Base-by-base conservation (phyloP, 2,113 vertebrate genomes). In the Limnothrissa miodon region DNA sequence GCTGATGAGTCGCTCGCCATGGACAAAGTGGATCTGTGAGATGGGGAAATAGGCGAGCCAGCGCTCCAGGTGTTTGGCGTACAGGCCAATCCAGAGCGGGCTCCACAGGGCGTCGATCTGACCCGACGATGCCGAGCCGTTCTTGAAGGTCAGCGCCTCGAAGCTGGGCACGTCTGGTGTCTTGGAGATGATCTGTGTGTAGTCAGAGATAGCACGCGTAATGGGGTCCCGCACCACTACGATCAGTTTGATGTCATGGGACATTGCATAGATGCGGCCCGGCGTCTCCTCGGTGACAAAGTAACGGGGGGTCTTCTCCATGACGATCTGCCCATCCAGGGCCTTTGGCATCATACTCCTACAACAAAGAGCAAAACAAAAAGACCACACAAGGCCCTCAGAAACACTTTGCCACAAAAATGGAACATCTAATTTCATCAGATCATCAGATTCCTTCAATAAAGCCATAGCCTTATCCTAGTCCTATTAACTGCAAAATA, bases 271-370 rank as follows among this genome's bases (percentile, higher is more conserved):
- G 82, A 95, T 93, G 4, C 95, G 89, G 4, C 90, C 91, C 1
- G 95, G 94, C 0, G 95, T 93, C 86, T 95, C 95, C 29, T 92
- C 86, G 0, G 92, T 93, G 11, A 95, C 93, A 74, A 95, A 95
- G 90, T 95, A 95, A 1, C 95, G 92, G 15, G 95, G 95, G 0
- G 95, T 95, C 90, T 95, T 95, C 92, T 95, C 95, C 93, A 95
- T 94, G 15, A 95, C 95, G 0, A 95, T 93, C 87, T 95, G 95
- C 44, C 94, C 95, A 0, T 94, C 93, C 82, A 95, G 91, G 21
- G 95, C 94, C 90, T 95, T 95, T 19, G 95, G 95, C 95, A 95
- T 95, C 93, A 95, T 93, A 48, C 90, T 94, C 82, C 95, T 95
- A 85, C 11, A 87, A 86, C 11, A 81, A 29, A 62, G 0, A 82